These are phyloP conservation scores for Rhinoraja longicauda DNA, from an alignment of 2,797 vertebrate genomes.

Conservation along the genomic window DNA sequence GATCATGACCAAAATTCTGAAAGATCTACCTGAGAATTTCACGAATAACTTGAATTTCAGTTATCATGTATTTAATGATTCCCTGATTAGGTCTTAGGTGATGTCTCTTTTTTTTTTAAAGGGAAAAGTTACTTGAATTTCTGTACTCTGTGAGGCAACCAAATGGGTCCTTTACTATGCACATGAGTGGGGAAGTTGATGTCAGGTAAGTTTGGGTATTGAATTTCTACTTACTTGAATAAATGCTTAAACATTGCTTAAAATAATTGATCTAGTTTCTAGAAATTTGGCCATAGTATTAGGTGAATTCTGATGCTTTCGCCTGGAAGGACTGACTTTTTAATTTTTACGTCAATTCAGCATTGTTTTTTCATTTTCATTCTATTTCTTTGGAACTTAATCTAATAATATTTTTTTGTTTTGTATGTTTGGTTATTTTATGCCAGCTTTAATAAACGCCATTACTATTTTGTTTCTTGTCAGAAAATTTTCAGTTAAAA, in stretches of 20 bases:
- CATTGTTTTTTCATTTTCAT: neutral
- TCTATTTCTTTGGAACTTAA: neutral
- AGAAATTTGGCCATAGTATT: neutral
- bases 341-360: neutral
- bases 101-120: conserved; percentile 46
- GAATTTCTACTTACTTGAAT: neutral
- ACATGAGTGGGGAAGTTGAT: conserved; percentile 87
- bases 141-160: conserved; percentile 82
- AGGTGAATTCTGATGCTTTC: neutral
- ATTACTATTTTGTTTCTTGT: neutral
- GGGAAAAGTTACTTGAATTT: conserved; percentile 86
- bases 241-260: neutral
- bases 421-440: neutral
- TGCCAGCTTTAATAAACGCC: neutral
- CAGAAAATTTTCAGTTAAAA: neutral
- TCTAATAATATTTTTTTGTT: neutral
- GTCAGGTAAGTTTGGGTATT: conserved; percentile 71
- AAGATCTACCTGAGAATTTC: neutral
- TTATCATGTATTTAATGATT: neutral
- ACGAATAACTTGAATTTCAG: neutral
- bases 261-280: neutral
- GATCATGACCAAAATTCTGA: neutral
- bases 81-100: neutral
- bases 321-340: neutral
- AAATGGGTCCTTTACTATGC: conserved; percentile 93